Conservation (phyloP, 1,140 invertebrate species). For the Leptonema lineaticorne region DNA sequence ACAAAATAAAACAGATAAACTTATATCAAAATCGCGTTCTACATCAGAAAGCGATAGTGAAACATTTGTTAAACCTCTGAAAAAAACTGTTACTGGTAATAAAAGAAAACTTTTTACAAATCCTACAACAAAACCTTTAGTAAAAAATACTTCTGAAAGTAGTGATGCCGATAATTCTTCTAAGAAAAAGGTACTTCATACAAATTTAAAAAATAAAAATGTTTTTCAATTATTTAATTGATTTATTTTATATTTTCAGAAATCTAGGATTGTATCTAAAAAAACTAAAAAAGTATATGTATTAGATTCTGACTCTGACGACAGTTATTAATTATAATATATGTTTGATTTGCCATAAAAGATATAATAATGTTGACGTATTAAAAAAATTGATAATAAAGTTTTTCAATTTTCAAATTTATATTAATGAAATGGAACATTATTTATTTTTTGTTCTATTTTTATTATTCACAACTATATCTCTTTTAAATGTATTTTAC, state of each 20-base stretch:
- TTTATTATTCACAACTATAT: no score
- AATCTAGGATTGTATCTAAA: conserved; percentile 49
- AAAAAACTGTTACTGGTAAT: conserved; percentile 45
- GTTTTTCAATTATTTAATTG: not conserved
- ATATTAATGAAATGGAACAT: no score
- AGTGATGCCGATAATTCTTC: conserved; percentile 52
- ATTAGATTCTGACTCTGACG: conserved; percentile 45
- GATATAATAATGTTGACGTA: no score
- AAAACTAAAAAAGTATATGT: conserved; percentile 45
- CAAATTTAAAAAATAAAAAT: not conserved
- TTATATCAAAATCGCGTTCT: conserved; percentile 42
- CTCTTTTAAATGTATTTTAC: no score
- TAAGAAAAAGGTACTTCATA: conserved; percentile 49
- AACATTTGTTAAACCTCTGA: conserved; percentile 44
- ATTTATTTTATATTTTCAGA: no score
- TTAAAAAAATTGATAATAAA: no score
- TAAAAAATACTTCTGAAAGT: conserved; percentile 37
- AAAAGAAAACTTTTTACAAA: conserved; percentile 51
- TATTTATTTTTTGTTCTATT: no score
- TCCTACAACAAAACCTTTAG: conserved; percentile 26
- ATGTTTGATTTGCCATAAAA: no score
- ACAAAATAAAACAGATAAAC: conserved; percentile 43
- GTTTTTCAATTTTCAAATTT: no score
- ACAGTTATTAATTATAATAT: no score
- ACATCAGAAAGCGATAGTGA: conserved; percentile 48